These are phyloP conservation scores for Trissolcus japonicus DNA, from an alignment of 2,888 invertebrate species.

Conservation along the genomic window DNA sequence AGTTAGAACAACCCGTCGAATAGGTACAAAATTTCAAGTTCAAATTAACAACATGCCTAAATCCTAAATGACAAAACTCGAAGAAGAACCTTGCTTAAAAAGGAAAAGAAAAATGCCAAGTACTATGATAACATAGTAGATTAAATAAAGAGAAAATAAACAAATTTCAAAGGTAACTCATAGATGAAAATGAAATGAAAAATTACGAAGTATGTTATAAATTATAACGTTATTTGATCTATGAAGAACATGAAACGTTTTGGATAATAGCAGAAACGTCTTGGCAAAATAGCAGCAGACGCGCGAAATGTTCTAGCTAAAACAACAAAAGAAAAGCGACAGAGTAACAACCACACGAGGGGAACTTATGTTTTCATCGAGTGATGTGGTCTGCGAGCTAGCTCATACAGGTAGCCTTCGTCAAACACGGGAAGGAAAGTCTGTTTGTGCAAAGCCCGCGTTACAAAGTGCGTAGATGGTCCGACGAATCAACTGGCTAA, in stretches of 20 bases:
- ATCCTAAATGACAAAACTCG: too few species aligned
- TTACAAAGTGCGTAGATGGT: constrained; percentile 60
- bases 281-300: constrained; percentile 33
- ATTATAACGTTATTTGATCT: too few species aligned
- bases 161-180: too few species aligned
- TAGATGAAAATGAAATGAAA: too few species aligned
- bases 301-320: constrained; percentile 37
- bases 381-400: constrained; percentile 70
- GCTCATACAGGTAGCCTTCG: constrained; percentile 66
- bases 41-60: constrained; percentile 14
- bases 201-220: too few species aligned
- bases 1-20: constrained; percentile 17
- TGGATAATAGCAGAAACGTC: constrained; percentile 16
- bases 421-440: constrained; percentile 64
- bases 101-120: too few species aligned
- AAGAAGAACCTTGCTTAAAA: background rate
- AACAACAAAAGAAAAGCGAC: constrained; percentile 43
- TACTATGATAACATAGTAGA: too few species aligned
- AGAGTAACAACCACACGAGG: constrained; percentile 40
- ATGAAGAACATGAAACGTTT: too few species aligned
- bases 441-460: constrained; percentile 65
- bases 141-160: too few species aligned
- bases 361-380: constrained; percentile 70
- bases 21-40: constrained; percentile 14
- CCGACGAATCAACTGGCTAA: constrained; percentile 60